Evolutionary conservation across 35 echinoderm and acorn worm species (phyloP).

Genomic region (Stichopus chloronotus): DNA sequence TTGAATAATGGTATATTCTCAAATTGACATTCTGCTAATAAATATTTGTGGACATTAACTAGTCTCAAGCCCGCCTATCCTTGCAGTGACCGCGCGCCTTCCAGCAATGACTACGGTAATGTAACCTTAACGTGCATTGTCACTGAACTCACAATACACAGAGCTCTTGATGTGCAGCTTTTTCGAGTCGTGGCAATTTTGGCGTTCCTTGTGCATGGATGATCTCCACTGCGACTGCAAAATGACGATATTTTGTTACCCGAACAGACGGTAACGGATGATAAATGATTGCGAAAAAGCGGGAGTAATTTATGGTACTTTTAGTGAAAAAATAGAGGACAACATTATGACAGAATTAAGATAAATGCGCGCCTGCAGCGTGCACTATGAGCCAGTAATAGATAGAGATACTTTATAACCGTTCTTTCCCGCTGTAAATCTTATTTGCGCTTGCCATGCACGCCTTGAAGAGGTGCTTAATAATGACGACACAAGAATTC

Average conservation of each 20-base stretch:
- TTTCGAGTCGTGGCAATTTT: not conserved
- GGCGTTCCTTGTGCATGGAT: not conserved
- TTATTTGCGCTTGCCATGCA: not conserved
- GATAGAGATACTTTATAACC: not conserved
- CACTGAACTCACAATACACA: too few relatives aligned
- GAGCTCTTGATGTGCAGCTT: too few relatives aligned
- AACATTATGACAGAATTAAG: conserved; percentile 39
- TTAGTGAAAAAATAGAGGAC: conserved; percentile 7
- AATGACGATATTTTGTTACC: conserved; percentile 20
- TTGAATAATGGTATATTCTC: too few relatives aligned
- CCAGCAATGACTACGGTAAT: too few relatives aligned
- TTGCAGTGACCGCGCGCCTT: too few relatives aligned
- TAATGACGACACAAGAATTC: conserved; percentile 24
- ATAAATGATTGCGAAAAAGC: conserved; percentile 29
- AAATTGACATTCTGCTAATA: too few relatives aligned
- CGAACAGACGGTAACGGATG: conserved; percentile 6
- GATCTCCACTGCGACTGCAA: not conserved
- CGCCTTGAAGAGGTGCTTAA: conserved; percentile 11
- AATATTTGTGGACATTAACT: too few relatives aligned
- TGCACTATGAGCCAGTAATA: not conserved
- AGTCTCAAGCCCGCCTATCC: too few relatives aligned
- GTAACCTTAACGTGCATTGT: too few relatives aligned
- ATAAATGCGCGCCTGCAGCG: not conserved
- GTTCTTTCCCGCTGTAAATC: conserved; percentile 14
- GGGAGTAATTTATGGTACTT: conserved; percentile 17